Evolutionary conservation across 1,140 invertebrate genomes (phyloP).

Genomic region (Heliconius hermathena): DNA sequence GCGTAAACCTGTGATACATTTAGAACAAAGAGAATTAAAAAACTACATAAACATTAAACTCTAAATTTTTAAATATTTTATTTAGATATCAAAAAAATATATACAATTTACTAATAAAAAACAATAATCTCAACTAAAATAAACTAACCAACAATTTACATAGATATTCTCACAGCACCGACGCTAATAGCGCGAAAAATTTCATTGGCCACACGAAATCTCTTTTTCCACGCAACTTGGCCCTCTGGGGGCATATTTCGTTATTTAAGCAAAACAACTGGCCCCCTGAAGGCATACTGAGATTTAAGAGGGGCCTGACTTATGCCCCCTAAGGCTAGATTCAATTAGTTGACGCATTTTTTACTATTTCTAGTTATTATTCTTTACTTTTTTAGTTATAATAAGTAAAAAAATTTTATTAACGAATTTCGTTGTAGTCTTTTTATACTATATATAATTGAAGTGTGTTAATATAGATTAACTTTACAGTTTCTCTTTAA

Average conservation of each 20-base stretch:
- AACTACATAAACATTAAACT: too few relatives aligned
- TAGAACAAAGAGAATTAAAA: too few relatives aligned
- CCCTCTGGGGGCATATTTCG: slow-evolving; percentile 41
- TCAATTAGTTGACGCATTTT: slow-evolving; percentile 36
- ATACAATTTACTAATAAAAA: background rate
- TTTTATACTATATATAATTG: too few relatives aligned
- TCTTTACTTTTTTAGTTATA: background rate
- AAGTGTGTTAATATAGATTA: too few relatives aligned
- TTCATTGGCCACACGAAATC: slow-evolving; percentile 36
- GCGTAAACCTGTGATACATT: too few relatives aligned
- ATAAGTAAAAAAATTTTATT: background rate
- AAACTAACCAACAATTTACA: slow-evolving; percentile 3
- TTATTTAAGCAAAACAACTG: slow-evolving; percentile 47
- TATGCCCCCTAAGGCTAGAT: slow-evolving; percentile 36
- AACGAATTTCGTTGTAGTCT: background rate
- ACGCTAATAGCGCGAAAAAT: slow-evolving; percentile 34
- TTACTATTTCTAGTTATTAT: slow-evolving; percentile 13
- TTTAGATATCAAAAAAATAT: background rate
- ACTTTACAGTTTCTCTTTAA: too few relatives aligned
- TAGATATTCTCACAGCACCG: slow-evolving; percentile 21
- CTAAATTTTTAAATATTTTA: too few relatives aligned
- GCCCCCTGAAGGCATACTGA: slow-evolving; percentile 35
- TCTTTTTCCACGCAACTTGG: slow-evolving; percentile 36
- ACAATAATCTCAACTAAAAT: background rate
- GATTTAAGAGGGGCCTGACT: slow-evolving; percentile 39